Conservation (phyloP, 1,140 invertebrate species). For the Drosophila repletoides region DNA sequence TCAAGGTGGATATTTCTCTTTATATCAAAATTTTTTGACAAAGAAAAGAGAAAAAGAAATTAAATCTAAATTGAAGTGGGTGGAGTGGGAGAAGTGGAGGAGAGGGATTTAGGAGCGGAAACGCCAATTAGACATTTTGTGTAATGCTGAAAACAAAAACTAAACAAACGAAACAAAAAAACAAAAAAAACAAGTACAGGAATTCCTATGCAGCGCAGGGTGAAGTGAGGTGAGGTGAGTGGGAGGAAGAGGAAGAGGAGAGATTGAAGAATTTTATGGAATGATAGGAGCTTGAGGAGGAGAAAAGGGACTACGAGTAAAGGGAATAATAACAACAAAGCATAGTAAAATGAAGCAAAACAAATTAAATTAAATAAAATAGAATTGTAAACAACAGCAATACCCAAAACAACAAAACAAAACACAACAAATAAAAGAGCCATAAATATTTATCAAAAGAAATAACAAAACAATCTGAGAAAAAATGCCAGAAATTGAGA, state of each 20-base stretch:
- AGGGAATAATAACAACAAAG: conserved; percentile 4
- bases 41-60: not conserved
- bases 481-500: conserved; percentile 38
- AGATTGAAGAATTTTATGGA: conserved; percentile 7
- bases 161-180: conserved; percentile 41
- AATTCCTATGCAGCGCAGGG: conserved; percentile 8
- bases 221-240: conserved; percentile 9
- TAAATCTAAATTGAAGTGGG: not conserved
- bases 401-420: conserved; percentile 16
- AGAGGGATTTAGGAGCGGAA: conserved; percentile 35
- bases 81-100: not conserved
- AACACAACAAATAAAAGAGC: conserved; percentile 51
- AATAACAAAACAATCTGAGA: conserved; percentile 47
- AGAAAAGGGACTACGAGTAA: conserved; percentile 5
- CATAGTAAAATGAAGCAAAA: conserved; percentile 63
- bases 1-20: too few relatives aligned
- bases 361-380: conserved; percentile 76
- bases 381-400: conserved; percentile 56
- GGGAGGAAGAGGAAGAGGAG: not conserved
- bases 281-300: too few relatives aligned
- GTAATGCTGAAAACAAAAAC: conserved; percentile 41
- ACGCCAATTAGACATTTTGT: conserved; percentile 55
- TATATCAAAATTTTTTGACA: not conserved
- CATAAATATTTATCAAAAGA: conserved; percentile 61
- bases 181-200: conserved; percentile 30